Base-by-base conservation (phyloP, 1,140 invertebrate species). In the Parapsyche elsis region DNA sequence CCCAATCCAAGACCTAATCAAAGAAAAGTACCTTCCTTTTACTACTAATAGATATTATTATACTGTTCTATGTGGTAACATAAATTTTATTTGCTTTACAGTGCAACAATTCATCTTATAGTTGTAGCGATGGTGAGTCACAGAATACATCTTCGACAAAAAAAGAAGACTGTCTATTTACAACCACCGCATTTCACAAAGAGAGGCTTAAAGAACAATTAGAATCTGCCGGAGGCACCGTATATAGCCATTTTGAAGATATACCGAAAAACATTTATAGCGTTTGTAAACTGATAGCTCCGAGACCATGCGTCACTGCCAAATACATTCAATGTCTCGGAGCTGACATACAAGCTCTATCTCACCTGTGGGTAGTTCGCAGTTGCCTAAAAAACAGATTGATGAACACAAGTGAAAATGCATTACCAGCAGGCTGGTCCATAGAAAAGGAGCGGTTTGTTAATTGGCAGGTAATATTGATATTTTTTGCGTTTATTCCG, bases 291-390 rank as follows among this genome's bases (percentile, higher is more conserved):
- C 84, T 92, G 1, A 90, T 92, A 23, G 89, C 91, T 0, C 90
- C 91, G 0, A 85, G 91, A 44, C 91, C 92, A 0, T 92, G 91
- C 76, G 86, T 88, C n/a, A 92, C 91, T 0, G 89, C 88, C 0
- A 92, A 92, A 77, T 90, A 89, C 81, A 87, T 92, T 44, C 87
- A 90, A 30, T 92, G 91, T 79, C 82, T 92, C 1, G 90, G 90
- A 0, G 89, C 89, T 1, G 89, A 90, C 19, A 90, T 92, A 1
- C 82, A 84, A 1, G 85, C 88, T 0, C 84, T 90, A 10, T 88
- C 87, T 80, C 91, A 92, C 82, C 87, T 87, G n/a, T 92, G 91
- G 91, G 87, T 92, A 46, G 90, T 92, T 19, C 83, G 86, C 30
- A 89, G 88, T 78, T 92, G 91, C 83, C 81, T 84, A 46, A 82